phyloP scores from a whole-genome alignment of 1,140 invertebrate species.

The Spodoptera frugiperda region DNA sequence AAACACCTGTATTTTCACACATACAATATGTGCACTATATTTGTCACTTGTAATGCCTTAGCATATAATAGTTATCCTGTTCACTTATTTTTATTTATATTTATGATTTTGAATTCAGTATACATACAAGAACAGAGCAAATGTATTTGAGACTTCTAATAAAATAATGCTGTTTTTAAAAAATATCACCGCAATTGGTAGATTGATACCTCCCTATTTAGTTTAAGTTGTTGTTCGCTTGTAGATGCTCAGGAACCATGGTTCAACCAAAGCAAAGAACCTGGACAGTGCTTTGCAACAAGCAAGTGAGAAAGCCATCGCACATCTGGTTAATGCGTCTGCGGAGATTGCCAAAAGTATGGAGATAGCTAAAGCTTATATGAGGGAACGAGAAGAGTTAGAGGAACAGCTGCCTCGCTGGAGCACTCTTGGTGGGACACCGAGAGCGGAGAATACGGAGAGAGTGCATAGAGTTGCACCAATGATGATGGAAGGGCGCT shows the following conservation, averaged over 20 bases:
- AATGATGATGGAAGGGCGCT: constrained; percentile 70
- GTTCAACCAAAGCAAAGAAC: constrained; percentile 62
- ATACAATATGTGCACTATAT: no score
- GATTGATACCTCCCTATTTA: not conserved
- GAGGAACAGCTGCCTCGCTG: constrained; percentile 65
- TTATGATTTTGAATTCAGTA: no score
- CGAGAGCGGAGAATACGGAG: constrained; percentile 62
- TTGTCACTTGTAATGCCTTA: no score
- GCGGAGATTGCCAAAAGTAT: constrained; percentile 65
- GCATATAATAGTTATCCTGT: no score
- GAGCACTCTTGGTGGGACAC: constrained; percentile 66
- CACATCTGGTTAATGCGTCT: constrained; percentile 74
- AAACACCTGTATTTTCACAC: no score
- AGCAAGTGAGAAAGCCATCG: constrained; percentile 69
- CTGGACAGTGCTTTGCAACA: constrained; percentile 69
- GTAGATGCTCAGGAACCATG: constrained; percentile 70
- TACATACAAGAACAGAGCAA: no score
- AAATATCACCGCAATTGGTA: no score
- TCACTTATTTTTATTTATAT: no score
- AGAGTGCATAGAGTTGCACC: constrained; percentile 73
- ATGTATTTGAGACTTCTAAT: no score
- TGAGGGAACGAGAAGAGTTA: constrained; percentile 67
- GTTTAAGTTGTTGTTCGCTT: not conserved
- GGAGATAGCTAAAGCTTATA: constrained; percentile 70
- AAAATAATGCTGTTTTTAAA: no score